Base-by-base conservation (phyloP, 2,113 vertebrate genomes). In the Crotophaga sulcirostris region DNA sequence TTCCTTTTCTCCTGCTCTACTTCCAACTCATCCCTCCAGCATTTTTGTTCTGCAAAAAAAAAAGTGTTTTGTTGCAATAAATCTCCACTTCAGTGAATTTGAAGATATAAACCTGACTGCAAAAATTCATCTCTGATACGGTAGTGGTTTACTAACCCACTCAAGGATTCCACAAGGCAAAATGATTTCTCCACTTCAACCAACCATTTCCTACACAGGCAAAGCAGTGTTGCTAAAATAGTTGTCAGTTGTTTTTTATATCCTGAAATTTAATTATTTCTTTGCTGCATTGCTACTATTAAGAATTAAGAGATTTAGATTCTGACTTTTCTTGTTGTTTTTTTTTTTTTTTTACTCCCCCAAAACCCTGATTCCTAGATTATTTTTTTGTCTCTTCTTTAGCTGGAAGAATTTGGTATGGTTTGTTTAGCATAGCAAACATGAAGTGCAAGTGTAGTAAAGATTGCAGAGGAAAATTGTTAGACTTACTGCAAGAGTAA, bases 1-100 rank as follows among this genome's bases (percentile, higher is more conserved):
- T 94, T 87, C 29, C 19, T 87, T 94, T 73, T 81, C 28, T 80
- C 69, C 62, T 59, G n/a, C 54, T 94, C 56, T 23, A 42, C 52
- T 94, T 94, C 52, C 24, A 75, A 7, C 44, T 51, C 45, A 72
- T 87, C 23, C 42, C 74, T 96, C 90, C 58, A 79, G 90, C 93
- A 56, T 15, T 78, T 92, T 96, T 92, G 51, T 87, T 87, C 76
- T 60, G 74, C n/a, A n/a, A n/a, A n/a, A n/a, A n/a, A n/a, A n/a
- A n/a, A n/a, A n/a, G n/a, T n/a, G 0, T 79, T 94, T 68, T 87
- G 33, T 72, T 92, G 76, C 88, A 92, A 31, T 93, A 83, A 75
- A 68, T 89, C 79, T 77, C 56, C 56, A 77, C 63, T 77, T 95
- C 33, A 75, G 36, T 90, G 90, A 93, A 84, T 87, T 2, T 89